These are phyloP conservation scores for Actinia tenebrosa DNA, from an alignment of 64 coral and sea anemone genomes.

Conservation along the genomic window DNA sequence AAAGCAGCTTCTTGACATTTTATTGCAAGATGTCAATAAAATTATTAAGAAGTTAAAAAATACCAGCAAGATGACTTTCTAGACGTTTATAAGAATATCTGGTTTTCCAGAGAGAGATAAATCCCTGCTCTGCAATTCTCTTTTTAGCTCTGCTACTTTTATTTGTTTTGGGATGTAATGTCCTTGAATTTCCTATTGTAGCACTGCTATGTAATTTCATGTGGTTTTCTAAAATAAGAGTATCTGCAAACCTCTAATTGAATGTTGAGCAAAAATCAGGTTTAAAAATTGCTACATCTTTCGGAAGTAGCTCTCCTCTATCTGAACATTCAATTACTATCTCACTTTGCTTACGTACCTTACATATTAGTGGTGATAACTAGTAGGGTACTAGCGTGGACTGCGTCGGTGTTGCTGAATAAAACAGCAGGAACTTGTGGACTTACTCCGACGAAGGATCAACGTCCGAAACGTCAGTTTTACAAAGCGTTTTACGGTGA, in stretches of 20 bases:
- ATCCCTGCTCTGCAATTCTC: conserved; percentile 13
- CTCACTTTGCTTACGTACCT: conserved; percentile 6
- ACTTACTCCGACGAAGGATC: too few relatives aligned
- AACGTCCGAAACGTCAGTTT: too few relatives aligned
- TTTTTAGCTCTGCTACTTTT: conserved; percentile 25
- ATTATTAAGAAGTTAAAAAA: background rate
- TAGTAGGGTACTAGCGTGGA: too few relatives aligned
- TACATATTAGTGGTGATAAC: too few relatives aligned
- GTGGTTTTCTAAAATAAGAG: conserved; percentile 22
- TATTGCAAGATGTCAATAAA: background rate
- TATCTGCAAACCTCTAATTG: conserved; percentile 35
- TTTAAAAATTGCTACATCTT: conserved; percentile 34
- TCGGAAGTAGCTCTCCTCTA: conserved; percentile 16
- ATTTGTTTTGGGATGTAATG: conserved; percentile 20
- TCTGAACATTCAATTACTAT: conserved; percentile 35
- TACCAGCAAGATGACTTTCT: conserved; percentile 2
- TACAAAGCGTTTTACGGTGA: too few relatives aligned
- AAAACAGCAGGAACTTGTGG: too few relatives aligned
- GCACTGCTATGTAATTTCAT: conserved; percentile 4
- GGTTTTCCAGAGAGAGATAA: conserved; percentile 15
- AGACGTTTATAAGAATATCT: conserved; percentile 47
- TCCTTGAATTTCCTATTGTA: conserved; percentile 18
- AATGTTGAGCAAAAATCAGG: conserved; percentile 27
- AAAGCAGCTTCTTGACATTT: background rate
- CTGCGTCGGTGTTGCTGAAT: too few relatives aligned